Percentiles rank a stretch among this genome's conserved stretches.
Evolutionary conservation across 2,797 vertebrate genomes (phyloP).

Genomic region (Rhinatrema bivittatum): DNA sequence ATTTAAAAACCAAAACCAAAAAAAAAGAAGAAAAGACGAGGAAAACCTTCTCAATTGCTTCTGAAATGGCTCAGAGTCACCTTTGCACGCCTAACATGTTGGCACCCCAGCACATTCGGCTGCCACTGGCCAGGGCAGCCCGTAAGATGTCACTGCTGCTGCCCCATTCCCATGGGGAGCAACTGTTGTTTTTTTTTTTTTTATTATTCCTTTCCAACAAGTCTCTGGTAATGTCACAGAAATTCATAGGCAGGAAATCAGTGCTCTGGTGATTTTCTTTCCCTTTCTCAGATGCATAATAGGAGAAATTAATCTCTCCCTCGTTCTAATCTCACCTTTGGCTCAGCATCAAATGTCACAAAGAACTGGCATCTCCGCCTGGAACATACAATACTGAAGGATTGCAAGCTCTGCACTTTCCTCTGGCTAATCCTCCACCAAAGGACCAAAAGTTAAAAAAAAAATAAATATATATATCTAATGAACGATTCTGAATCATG

Average conservation of each 20-base stretch:
- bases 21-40: neutral
- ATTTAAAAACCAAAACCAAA: slow-evolving; percentile 4
- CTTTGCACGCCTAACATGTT: slow-evolving; percentile 48
- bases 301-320: slow-evolving; percentile 53
- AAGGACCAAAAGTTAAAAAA: too few relatives aligned
- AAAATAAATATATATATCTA: too few relatives aligned
- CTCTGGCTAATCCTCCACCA: too few relatives aligned
- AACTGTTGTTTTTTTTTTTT: too few relatives aligned
- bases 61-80: slow-evolving; percentile 54
- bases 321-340: too few relatives aligned
- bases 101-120: slow-evolving; percentile 28
- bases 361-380: too few relatives aligned
- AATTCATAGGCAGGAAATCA: slow-evolving; percentile 68
- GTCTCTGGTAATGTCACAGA: slow-evolving; percentile 60
- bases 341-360: too few relatives aligned
- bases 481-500: too few relatives aligned
- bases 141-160: slow-evolving; percentile 55
- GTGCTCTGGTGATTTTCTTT: slow-evolving; percentile 66
- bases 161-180: slow-evolving; percentile 53
- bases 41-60: slow-evolving; percentile 17
- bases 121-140: slow-evolving; percentile 46
- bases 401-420: too few relatives aligned
- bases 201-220: slow-evolving; percentile 62
- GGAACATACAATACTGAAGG: too few relatives aligned
- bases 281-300: slow-evolving; percentile 62